Evolutionary conservation across 2,797 vertebrate species (phyloP), one percentile per base, ranked within the genome.

Genomic region (Peromyscus eremicus): DNA sequence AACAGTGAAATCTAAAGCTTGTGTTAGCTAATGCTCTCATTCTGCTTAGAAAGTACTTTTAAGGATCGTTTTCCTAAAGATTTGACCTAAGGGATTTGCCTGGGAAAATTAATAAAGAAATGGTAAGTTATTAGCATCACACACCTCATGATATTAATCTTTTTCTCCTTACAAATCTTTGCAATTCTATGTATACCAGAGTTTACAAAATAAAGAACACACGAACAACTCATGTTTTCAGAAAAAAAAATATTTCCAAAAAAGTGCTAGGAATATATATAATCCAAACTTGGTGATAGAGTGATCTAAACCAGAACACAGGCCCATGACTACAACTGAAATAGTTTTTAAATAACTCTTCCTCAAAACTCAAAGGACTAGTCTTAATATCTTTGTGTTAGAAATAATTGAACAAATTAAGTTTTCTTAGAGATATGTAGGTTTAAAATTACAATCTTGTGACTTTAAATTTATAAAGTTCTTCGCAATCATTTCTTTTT

Each of bases 351-450:
- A 96, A 75, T 92, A 57, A 17, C 34, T 80, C 85, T 97, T 88
- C 85, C 97, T 94, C 89, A 96, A 97, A 96, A 98, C 94, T 97
- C 60, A 97, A 43, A 71, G 70, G 68, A 70, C 95, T 87, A 32
- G 57, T 96, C 92, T 94, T 43, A 85, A 93, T 96, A 92, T 32
- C 29, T 64, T 92, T 6, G 52, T 93, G 94, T 40, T 62, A 89
- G 95, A 97, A 83, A 64, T 21, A 84, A 23, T n/a, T 62, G 62
- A 68, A 27, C 87, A 64, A 96, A 93, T 55, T 97, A 87, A 43
- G 0, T 37, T 90, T 97, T 57, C 92, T 94, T 97, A 96, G 93
- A 97, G 82, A 95, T 97, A 92, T 60, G 95, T 76, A 94, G 87
- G 14, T 97, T 97, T 95, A n/a, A 94, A 87, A 94, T 91, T 81